Evolutionary conservation across 1,140 invertebrate species (phyloP).

Genomic region (Formica selysi): DNA sequence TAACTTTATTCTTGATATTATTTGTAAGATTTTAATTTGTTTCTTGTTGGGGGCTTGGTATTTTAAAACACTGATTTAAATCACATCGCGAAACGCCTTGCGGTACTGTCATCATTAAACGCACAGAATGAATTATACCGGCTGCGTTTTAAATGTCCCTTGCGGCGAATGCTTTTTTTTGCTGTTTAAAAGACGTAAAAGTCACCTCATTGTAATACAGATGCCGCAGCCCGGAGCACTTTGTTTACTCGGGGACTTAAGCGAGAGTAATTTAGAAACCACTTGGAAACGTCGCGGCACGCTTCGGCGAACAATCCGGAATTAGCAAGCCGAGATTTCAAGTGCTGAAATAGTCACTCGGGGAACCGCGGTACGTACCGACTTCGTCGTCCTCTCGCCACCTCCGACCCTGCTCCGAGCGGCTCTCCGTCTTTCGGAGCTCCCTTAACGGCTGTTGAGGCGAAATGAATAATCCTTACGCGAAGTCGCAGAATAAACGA

Average conservation of each 20-base stretch:
- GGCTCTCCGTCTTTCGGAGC: constrained; percentile 7
- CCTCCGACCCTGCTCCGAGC: neutral
- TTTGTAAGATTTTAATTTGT: constrained; percentile 28
- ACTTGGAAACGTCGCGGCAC: constrained; percentile 52
- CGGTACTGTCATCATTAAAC: constrained; percentile 42
- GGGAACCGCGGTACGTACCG: constrained; percentile 65
- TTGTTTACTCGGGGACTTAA: constrained; percentile 59
- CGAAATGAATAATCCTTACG: constrained; percentile 73
- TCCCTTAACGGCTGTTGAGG: constrained; percentile 73
- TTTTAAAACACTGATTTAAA: constrained; percentile 22
- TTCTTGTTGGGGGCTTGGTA: neutral
- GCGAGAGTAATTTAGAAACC: constrained; percentile 63
- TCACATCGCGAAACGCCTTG: neutral
- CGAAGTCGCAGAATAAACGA: constrained; percentile 29
- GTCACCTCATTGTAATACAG: constrained; percentile 62
- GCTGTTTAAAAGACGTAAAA: constrained; percentile 63
- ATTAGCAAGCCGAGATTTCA: constrained; percentile 68
- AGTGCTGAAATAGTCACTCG: constrained; percentile 65
- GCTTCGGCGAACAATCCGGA: constrained; percentile 53
- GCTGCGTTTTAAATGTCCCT: constrained; percentile 41
- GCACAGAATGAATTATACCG: constrained; percentile 31
- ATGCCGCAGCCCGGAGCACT: constrained; percentile 48
- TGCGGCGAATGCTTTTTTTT: constrained; percentile 37
- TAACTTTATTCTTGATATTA: neutral
- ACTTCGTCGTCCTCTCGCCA: constrained; percentile 53